Evolutionary conservation across 2,113 vertebrate genomes (phyloP), one percentile per base, ranked within the genome.

Genomic region (Rhabdomys dilectus): DNA sequence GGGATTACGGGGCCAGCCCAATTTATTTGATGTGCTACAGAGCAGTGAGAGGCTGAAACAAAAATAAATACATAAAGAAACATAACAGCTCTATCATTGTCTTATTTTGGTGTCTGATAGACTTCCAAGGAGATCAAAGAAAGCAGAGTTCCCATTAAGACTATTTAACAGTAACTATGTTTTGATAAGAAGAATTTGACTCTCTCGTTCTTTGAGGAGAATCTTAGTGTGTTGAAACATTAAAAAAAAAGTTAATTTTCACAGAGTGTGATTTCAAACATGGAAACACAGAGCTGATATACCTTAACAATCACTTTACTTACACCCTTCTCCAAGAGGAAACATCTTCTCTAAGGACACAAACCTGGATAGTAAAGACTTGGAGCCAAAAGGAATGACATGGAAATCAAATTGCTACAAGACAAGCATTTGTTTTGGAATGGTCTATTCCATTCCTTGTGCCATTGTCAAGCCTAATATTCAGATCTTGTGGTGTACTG

Each of bases 361-460:
- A 72, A 56, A 68, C 16, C 68, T 75, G 45, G 19, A 84, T 62
- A 88, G 87, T n/a, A 86, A 89, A 19, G 22, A 17, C 11, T 72
- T 89, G 13, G n/a, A 87, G 89, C 31, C 26, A 16, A 77, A n/a
- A 70, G 24, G 68, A 88, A 91, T 56, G 26, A 60, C 66, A 19
- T 70, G 19, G 81, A 92, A 36, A 11, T 82, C 88, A 94, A 87
- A 88, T 51, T 62, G 7, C 11, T 21, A 11, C 60, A 84, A 11
- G 51, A 94, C 45, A n/a, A n/a, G 16, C 68, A 21, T 72, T 68
- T 78, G 87, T 17, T 81, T 92, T 81, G n/a, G 93, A 88, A 95
- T 1, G 22, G 10, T 86, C 42, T 70, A 1, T 58, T 31, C 21
- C 1, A 48, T 70, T 72, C 92, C 73, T 89, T 92, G 36, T 39